Base-by-base conservation (phyloP, 1,140 invertebrate genomes). In the Drosophila leontia region DNA sequence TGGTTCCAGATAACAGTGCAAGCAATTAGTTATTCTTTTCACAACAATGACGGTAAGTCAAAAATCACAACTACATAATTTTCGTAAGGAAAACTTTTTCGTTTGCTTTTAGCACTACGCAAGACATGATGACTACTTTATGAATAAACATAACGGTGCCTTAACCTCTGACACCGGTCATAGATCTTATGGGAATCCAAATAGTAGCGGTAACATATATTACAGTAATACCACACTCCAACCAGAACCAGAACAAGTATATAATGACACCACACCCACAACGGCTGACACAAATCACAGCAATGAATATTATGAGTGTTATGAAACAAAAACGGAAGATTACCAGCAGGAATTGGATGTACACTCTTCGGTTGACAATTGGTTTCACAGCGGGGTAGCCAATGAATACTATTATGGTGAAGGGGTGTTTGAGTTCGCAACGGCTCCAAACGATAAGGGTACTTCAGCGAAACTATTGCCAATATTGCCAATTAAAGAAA, bases 161-260 rank as follows among this genome's bases (percentile, higher is more conserved):
- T 94, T 99, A 69, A 98, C 96, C 92, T 98, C 98, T 13, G 68
- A 70, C 93, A 98, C 98, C 93, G 98, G 97, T 93, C 94, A 94
- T 78, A 94, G 94, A 91, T 95, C 95, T 62, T 79, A 90, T 93
- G 94, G 75, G 93, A 85, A 94, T 92, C 92, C 42, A 29, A 37
- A 37, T 26, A 71, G 29, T 26, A 42, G 7, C 53, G 26, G 19
- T 56, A 51, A 55, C 50, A 42, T 50, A 74, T 72, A 74, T 93
- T 79, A 56, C 35, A 67, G 57, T 39, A 37, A 56, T 37, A 39
- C 5, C 7, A 39, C 13, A 56, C 19, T 39, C 19, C 35, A 56
- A 39, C 32, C 56, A 70, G 26, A 61, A 67, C 29, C 55, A 71
- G 26, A 48, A 67, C 47, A 29, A 48, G 23, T n/a, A 48, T 65